Evolutionary conservation across 2,113 vertebrate species (phyloP).

Genomic region (Choloepus hoffmanni): DNA sequence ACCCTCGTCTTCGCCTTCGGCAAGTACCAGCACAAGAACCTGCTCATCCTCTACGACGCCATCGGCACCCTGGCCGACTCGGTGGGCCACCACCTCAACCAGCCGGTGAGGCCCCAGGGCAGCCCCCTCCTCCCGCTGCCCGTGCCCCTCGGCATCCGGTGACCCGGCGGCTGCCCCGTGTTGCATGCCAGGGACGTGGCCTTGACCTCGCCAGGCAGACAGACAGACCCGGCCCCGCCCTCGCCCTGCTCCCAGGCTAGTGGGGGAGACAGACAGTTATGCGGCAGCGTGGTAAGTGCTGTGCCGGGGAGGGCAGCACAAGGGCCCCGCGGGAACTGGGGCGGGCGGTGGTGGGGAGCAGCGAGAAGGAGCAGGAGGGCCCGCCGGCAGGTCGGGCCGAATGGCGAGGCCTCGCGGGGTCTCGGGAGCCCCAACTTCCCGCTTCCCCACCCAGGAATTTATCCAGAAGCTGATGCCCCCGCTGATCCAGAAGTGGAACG

Average conservation of each 20-base stretch:
- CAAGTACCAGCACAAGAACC: constrained; percentile 98
- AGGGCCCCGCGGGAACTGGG: neutral
- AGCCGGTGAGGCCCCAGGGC: constrained; percentile 87
- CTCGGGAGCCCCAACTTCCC: neutral
- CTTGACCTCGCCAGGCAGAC: neutral
- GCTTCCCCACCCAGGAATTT: constrained; percentile 88
- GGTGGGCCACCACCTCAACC: constrained; percentile 97
- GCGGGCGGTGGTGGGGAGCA: neutral
- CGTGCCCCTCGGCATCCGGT: neutral
- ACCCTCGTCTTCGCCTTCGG: constrained; percentile 97
- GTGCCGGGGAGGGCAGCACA: neutral
- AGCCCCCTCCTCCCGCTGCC: neutral
- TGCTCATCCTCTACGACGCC: constrained; percentile 97
- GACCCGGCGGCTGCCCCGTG: constrained; percentile 6
- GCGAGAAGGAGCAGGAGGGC: neutral
- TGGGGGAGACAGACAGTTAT: constrained; percentile 8
- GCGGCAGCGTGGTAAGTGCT: constrained; percentile 30
- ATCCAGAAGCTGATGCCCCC: constrained; percentile 97
- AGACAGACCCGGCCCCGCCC: neutral
- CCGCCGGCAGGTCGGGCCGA: neutral
- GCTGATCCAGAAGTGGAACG: constrained; percentile 96
- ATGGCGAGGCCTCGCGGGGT: neutral
- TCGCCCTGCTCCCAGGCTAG: constrained; percentile 14
- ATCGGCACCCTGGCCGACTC: constrained; percentile 96
- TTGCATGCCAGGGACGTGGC: neutral